phyloP scores from a whole-genome alignment of 2,113 vertebrate genomes.

The Hypocryptadius cinnamomeus region DNA sequence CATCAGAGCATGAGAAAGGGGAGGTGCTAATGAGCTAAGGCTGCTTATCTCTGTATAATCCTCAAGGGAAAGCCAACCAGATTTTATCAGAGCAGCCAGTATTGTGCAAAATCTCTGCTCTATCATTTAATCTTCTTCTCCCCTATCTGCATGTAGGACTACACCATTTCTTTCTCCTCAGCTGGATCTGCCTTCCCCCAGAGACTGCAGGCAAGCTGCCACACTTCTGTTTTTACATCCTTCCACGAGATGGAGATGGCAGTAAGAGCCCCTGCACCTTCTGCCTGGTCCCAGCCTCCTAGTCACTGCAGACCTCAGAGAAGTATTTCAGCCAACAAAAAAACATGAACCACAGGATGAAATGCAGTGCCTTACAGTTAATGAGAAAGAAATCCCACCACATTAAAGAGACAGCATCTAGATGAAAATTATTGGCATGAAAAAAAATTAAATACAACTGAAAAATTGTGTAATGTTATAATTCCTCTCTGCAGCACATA shows the following conservation, averaged over 20 bases:
- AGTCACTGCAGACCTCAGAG: background rate
- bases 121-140: slow-evolving; percentile 14
- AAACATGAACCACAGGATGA: background rate
- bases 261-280: background rate
- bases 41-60: slow-evolving; percentile 41
- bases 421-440: background rate
- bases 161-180: background rate
- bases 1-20: background rate
- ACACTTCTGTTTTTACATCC: background rate
- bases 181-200: background rate
- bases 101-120: background rate
- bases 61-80: slow-evolving; percentile 17
- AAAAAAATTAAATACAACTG: background rate
- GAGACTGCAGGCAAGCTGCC: background rate
- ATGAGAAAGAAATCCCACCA: background rate
- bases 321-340: background rate
- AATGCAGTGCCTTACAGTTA: background rate
- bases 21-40: slow-evolving; percentile 52
- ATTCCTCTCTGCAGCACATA: background rate
- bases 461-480: background rate
- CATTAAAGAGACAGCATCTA: background rate
- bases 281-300: background rate
- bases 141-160: background rate
- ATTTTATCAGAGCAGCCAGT: slow-evolving; percentile 38
- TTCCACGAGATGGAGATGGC: background rate